Conservation (phyloP, 2,888 invertebrate genomes). For the Rotaria sp. region DNA sequence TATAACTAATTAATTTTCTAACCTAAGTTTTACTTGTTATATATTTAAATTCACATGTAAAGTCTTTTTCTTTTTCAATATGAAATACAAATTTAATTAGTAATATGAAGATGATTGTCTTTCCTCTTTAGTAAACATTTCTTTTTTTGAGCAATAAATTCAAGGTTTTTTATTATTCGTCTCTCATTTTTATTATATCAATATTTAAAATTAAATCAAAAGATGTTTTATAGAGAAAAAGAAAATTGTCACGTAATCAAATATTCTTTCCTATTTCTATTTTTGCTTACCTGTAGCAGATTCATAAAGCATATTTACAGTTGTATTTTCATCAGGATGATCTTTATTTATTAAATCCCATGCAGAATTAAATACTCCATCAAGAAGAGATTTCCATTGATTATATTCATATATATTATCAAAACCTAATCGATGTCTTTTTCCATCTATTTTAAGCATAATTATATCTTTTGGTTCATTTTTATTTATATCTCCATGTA, state of each 20-base stretch:
- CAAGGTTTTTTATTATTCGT: too few relatives aligned
- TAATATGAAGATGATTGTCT: too few relatives aligned
- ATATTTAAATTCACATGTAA: too few relatives aligned
- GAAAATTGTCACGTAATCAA: neutral
- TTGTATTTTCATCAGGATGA: neutral
- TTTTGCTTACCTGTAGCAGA: neutral
- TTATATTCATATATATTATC: neutral
- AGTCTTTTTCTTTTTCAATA: too few relatives aligned
- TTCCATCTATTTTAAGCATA: neutral
- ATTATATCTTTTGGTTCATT: neutral
- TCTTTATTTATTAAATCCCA: neutral
- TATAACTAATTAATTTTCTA: too few relatives aligned
- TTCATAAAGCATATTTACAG: neutral
- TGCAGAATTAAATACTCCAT: neutral
- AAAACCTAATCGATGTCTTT: neutral
- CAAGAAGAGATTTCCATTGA: neutral
- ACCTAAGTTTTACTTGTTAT: too few relatives aligned
- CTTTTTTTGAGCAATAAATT: too few relatives aligned
- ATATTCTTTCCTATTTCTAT: too few relatives aligned
- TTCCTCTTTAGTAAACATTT: too few relatives aligned
- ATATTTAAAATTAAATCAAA: neutral
- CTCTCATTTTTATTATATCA: neutral
- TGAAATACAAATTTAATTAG: too few relatives aligned
- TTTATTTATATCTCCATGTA: neutral
- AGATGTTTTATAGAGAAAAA: too few relatives aligned